Conservation (phyloP, 2,797 vertebrate species). For the Rhinatrema bivittatum region DNA sequence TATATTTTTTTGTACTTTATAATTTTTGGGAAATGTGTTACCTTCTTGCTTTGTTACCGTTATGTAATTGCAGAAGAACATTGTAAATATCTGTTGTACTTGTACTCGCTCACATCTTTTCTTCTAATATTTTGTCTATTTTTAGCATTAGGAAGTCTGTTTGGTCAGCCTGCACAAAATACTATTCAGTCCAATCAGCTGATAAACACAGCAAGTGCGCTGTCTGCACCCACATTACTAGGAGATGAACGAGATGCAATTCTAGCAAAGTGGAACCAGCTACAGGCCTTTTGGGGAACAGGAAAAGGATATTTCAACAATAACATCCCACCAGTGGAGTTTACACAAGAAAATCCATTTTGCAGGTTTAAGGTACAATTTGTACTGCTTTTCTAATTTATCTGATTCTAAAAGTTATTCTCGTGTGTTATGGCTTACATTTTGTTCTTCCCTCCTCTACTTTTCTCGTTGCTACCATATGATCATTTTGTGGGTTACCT, state of each 20-base stretch:
- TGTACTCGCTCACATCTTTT: not conserved
- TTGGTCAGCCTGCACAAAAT: constrained; percentile 70
- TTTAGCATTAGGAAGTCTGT: constrained; percentile 69
- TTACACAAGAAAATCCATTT: constrained; percentile 92
- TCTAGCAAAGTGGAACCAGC: constrained; percentile 96
- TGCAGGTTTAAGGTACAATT: constrained; percentile 89
- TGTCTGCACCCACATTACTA: constrained; percentile 85
- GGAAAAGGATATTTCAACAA: constrained; percentile 92
- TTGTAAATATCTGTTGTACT: no score
- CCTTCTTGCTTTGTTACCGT: no score
- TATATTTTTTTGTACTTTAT: no score
- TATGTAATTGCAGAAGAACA: no score
- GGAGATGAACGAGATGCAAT: constrained; percentile 93
- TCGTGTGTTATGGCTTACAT: no score
- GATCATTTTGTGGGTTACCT: no score
- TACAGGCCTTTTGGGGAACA: constrained; percentile 96
- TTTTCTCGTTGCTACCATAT: no score
- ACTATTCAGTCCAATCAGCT: constrained; percentile 81
- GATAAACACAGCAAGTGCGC: constrained; percentile 88
- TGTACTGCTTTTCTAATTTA: not conserved
- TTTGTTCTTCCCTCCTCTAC: no score
- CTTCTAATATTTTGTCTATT: not conserved
- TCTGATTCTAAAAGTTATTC: not conserved
- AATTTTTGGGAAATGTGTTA: no score
- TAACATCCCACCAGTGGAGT: constrained; percentile 84